These are phyloP conservation scores for Mus minutoides DNA, from an alignment of 2,797 vertebrate genomes.

Conservation along the genomic window DNA sequence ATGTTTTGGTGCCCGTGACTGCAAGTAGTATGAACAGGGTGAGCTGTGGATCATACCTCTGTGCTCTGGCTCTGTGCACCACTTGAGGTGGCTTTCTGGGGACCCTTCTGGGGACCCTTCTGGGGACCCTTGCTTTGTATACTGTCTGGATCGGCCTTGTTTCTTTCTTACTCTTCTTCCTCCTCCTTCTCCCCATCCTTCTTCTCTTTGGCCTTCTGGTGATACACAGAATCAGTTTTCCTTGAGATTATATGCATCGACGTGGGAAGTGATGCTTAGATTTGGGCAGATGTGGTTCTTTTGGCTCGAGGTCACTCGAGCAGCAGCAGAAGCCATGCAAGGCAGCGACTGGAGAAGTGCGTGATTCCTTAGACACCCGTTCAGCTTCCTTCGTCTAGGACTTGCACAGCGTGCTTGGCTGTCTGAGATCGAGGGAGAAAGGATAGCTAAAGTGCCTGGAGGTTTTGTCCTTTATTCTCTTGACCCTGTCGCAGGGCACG, in stretches of 20 bases:
- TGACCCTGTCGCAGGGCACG: not conserved
- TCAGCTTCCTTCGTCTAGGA: slow-evolving; percentile 12
- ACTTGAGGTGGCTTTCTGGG: not conserved
- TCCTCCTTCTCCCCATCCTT: not conserved
- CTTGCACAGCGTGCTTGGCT: not conserved
- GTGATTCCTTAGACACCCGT: not conserved
- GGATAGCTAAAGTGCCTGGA: not conserved
- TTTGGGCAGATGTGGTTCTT: not conserved
- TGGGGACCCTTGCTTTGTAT: not conserved
- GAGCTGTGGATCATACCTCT: not conserved
- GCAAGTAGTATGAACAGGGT: not conserved
- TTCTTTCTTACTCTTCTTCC: not conserved
- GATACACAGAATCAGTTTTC: slow-evolving; percentile 5
- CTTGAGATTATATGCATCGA: not conserved
- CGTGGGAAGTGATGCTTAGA: not conserved
- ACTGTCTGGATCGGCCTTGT: not conserved
- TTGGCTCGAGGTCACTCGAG: not conserved
- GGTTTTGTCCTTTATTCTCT: slow-evolving; percentile 26
- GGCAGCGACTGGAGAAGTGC: not conserved
- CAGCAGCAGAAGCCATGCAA: not conserved
- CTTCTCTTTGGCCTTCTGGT: not conserved
- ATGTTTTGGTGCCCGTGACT: not conserved
- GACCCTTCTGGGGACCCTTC: not conserved
- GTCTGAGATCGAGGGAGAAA: slow-evolving; percentile 31
- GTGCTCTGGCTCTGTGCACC: not conserved